A percentile compares a stretch with the other conserved stretches of the same genome.
phyloP scores from a whole-genome alignment of 2,113 vertebrate genomes.

The Eurypyga helias region DNA sequence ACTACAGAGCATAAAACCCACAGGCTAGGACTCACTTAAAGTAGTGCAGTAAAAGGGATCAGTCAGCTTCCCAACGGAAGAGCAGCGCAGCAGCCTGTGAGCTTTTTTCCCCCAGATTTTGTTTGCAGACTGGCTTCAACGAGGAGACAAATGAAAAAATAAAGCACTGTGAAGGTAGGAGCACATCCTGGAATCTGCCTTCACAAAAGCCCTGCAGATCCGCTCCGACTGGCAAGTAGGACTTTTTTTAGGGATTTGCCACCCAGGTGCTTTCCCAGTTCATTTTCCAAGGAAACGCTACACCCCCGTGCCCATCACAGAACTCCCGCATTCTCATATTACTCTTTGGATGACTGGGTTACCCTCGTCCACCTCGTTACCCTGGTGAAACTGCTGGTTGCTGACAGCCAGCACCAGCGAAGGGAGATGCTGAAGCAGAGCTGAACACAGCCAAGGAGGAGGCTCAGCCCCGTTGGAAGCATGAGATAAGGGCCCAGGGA shows the following conservation, averaged over 20 bases:
- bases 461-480: neutral
- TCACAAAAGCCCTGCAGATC: neutral
- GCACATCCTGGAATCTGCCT: neutral
- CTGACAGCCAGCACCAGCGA: neutral
- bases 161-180: neutral
- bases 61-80: neutral
- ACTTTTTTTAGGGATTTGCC: neutral
- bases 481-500: rapidly evolving
- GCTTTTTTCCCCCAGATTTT: neutral
- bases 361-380: neutral
- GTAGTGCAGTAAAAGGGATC: neutral
- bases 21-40: neutral
- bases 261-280: neutral
- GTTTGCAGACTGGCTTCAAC: neutral
- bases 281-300: rapidly evolving
- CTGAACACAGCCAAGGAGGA: neutral
- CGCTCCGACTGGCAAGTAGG: too few relatives aligned
- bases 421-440: neutral
- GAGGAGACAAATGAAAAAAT: neutral
- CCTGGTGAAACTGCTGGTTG: neutral
- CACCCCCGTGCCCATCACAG: neutral
- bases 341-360: rapidly evolving
- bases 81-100: neutral
- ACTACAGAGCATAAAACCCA: neutral
- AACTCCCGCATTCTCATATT: neutral